Evolutionary conservation across 2,113 vertebrate genomes (phyloP), one percentile per base, ranked within the genome.

Genomic region (Corythoichthys haematopterus): DNA sequence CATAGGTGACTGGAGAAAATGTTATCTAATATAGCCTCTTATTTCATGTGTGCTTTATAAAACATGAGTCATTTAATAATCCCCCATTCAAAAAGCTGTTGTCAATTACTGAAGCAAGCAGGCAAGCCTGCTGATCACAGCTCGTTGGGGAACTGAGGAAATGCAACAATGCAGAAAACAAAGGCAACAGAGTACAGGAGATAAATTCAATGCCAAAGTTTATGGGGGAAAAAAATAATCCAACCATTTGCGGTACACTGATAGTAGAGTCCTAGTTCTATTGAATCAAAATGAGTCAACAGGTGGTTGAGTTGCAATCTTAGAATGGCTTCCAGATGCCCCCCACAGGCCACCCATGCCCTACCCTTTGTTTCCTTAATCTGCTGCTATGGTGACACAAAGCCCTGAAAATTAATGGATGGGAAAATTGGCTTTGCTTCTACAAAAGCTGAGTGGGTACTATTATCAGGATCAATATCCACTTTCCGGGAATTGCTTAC

Each of bases 381-480:
- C 60, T 62, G 40, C 60, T 45, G 12, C 10, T 62, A 62, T 45
- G 20, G 60, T 28, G 20, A 62, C n/a, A 40, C 43, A 46, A 7
- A 28, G 40, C 40, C n/a, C 11, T 45, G 60, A 12, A 62, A 62
- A 57, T 36, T 57, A 57, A 62, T 46, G 60, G 40, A 62, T 46
- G 43, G 20, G 60, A 62, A 62, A 62, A 62, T 62, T 46, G 60
- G 37, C 37, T 62, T 62, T 45, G 16, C 59, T 45, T 45, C 40
- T 62, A 33, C 43, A 33, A 46, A 61, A 62, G 43, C 60, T 62
- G 60, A 62, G 60, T 46, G 43, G 16, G 60, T 45, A 62, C 43
- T 62, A 33, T 62, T 14, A 4, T 60, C 40, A 15, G 10, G 12
- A 77, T 80, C 82, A 78, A 72, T 77, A 73, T 15, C 15, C 69